These are phyloP conservation scores for Macaria notata DNA, from an alignment of 2,888 invertebrate genomes.

Conservation along the genomic window DNA sequence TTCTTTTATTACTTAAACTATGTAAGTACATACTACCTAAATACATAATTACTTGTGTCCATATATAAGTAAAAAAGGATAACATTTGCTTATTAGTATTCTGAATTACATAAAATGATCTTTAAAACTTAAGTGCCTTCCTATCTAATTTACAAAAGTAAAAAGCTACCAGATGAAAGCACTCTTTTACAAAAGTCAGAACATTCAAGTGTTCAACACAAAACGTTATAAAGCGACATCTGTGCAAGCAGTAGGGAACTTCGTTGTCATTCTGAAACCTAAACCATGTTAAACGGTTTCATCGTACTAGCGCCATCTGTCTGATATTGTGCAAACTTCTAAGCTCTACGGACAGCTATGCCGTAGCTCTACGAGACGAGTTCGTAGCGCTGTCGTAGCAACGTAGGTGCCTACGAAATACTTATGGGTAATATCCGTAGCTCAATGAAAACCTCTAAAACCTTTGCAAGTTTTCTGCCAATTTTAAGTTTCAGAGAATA, in stretches of 20 bases:
- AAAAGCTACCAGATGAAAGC: too few relatives aligned
- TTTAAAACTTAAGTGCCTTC: too few relatives aligned
- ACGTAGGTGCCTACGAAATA: not conserved
- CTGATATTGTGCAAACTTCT: constrained; percentile 4
- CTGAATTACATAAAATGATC: too few relatives aligned
- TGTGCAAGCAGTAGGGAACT: constrained; percentile 9
- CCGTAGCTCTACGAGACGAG: not conserved
- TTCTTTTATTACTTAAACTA: too few relatives aligned
- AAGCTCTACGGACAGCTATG: constrained; percentile 5
- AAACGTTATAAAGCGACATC: constrained; percentile 13
- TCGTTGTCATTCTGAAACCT: not conserved
- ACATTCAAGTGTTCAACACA: not conserved
- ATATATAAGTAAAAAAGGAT: too few relatives aligned
- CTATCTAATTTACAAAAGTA: too few relatives aligned
- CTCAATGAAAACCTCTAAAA: constrained; percentile 12
- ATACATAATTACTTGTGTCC: too few relatives aligned
- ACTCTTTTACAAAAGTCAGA: too few relatives aligned
- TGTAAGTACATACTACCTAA: too few relatives aligned
- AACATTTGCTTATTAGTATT: too few relatives aligned
- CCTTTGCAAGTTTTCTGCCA: constrained; percentile 1
- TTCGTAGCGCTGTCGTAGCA: constrained; percentile 4
- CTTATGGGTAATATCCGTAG: not conserved
- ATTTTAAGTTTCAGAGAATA: too few relatives aligned
- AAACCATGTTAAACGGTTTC: not conserved
- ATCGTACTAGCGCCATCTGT: constrained; percentile 13